These are phyloP conservation scores for Eulemur rubriventer DNA, from an alignment of 2,797 vertebrate species.

Conservation along the genomic window DNA sequence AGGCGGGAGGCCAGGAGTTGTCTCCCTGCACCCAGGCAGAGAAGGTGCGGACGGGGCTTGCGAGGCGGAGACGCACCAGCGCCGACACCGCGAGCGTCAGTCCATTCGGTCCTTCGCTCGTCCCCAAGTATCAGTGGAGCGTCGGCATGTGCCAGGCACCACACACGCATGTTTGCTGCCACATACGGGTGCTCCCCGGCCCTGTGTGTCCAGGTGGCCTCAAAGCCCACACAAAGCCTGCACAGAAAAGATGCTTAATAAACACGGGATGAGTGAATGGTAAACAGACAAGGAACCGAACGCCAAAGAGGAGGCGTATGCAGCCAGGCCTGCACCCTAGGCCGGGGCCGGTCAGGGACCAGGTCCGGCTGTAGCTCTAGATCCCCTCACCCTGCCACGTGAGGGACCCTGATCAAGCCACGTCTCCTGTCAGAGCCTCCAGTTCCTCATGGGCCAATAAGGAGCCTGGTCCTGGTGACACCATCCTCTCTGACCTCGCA, in stretches of 20 bases:
- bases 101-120: neutral
- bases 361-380: neutral
- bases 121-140: neutral
- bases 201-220: neutral
- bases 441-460: fast-evolving
- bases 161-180: neutral
- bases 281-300: neutral
- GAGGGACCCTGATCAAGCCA: neutral
- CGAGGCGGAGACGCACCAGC: fast-evolving
- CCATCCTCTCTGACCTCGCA: neutral
- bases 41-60: neutral
- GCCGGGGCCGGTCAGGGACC: fast-evolving
- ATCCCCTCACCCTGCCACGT: neutral
- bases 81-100: neutral
- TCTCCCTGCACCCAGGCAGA: neutral
- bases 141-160: neutral
- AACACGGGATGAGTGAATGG: neutral
- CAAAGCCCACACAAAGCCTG: neutral
- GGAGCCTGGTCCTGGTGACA: fast-evolving
- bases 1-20: neutral
- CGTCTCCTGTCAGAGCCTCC: neutral
- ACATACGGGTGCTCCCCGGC: neutral
- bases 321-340: fast-evolving
- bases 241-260: neutral
- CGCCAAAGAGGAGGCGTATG: fast-evolving